phyloP scores from a whole-genome alignment of 2,888 invertebrate species.

The Mythimna loreyi region DNA sequence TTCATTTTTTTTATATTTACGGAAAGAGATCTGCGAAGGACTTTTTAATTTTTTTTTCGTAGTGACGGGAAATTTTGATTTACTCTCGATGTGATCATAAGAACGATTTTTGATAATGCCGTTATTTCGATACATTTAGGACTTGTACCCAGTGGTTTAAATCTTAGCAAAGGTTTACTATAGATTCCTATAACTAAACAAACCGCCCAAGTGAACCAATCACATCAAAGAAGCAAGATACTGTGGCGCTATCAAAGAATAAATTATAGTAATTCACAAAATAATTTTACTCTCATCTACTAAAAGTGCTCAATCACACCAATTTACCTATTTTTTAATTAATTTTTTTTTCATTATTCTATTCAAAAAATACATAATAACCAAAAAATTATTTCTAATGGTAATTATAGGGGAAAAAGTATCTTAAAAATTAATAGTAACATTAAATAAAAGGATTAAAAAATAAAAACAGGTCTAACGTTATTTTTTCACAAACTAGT shows the following conservation, averaged over 20 bases:
- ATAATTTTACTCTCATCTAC: slow-evolving; percentile 59
- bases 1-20: slow-evolving; percentile 64
- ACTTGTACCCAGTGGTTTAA: neutral
- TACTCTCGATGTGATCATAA: slow-evolving; percentile 31
- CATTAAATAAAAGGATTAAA: slow-evolving; percentile 85
- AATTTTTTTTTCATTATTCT: slow-evolving; percentile 65
- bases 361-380: slow-evolving; percentile 80
- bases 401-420: slow-evolving; percentile 82
- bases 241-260: slow-evolving; percentile 52
- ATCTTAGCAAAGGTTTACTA: neutral
- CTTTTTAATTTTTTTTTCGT: slow-evolving; percentile 59
- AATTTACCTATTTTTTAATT: slow-evolving; percentile 71
- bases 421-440: slow-evolving; percentile 89
- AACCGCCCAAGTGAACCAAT: slow-evolving; percentile 37
- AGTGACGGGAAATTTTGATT: slow-evolving; percentile 36
- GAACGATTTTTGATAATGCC: slow-evolving; percentile 3
- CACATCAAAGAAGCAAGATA: slow-evolving; percentile 40
- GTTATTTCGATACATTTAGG: slow-evolving; percentile 3
- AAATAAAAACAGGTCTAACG: slow-evolving; percentile 75
- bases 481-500: slow-evolving; percentile 65
- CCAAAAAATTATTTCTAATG: slow-evolving; percentile 85
- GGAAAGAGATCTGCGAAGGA: slow-evolving; percentile 79
- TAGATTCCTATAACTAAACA: slow-evolving; percentile 2
- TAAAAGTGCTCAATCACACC: slow-evolving; percentile 70
- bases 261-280: slow-evolving; percentile 65